Evolutionary conservation across 2,797 vertebrate species (phyloP), one percentile per base, ranked within the genome.

Genomic region (Silurus aristotelis): DNA sequence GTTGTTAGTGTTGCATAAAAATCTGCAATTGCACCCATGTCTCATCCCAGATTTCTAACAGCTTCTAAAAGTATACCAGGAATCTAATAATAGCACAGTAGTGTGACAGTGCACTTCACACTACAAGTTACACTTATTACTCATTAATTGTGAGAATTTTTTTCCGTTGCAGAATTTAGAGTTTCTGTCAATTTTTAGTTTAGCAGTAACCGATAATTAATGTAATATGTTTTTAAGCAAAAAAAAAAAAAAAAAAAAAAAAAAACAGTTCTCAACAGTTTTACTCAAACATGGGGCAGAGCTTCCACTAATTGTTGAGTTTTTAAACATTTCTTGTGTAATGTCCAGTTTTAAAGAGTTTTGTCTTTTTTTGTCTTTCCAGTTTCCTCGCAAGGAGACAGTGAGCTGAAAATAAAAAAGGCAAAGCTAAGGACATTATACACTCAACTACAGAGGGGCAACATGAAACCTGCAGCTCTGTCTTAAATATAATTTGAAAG

Each of bases 401-500:
- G 43, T 87, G 85, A 55, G 81, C 75, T 55, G 79, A 83, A 86
- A 88, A 88, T 84, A 78, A 87, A 82, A 84, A 77, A 73, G 82
- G 80, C 82, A 86, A 87, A 84, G 55, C 55, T 31, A 87, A 82
- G 85, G 86, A 87, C 84, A 86, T 80, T 83, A 84, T 88, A 80
- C 84, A 87, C 84, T 90, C 84, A 55, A 80, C 83, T 88, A 81
- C 83, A 87, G 43, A 86, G 86, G 20, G 64, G 58, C 80, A 88
- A 86, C 80, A 67, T 71, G 85, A 60, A 61, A 27, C 70, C 31
- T 66, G 43, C 43, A 86, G 82, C 80, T 87, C 61, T 63, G 83
- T 84, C 84, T 87, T 79, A 78, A 71, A 85, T 84, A 76, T 86
- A 70, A 88, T 77, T 88, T 81, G 82, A 87, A 87, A 84, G 84